Conservation (phyloP, 2,797 vertebrate genomes). For the Oreortyx pictus region DNA sequence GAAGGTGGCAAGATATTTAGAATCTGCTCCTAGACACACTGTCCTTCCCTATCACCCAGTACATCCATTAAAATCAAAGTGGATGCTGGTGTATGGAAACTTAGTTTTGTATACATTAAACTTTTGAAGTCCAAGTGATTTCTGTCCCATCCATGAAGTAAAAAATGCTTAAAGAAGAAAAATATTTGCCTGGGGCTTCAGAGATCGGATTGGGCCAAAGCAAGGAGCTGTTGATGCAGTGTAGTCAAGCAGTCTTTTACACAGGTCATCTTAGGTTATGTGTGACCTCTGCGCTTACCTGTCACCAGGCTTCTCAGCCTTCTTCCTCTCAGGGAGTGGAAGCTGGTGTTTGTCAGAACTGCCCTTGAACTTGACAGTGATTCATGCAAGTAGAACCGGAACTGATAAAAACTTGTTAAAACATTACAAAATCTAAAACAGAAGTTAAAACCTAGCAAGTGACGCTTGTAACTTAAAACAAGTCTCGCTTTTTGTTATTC, state of each 20-base stretch:
- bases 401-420: neutral
- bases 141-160: neutral
- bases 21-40: rapidly evolving
- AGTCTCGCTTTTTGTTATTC: neutral
- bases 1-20: neutral
- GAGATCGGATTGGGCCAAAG: neutral
- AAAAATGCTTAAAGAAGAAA: neutral
- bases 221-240: neutral
- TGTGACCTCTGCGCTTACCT: rapidly evolving
- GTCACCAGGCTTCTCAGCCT: neutral
- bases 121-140: neutral
- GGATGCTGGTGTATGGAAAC: neutral
- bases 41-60: neutral
- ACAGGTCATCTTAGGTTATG: neutral
- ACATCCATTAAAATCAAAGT: neutral
- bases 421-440: neutral
- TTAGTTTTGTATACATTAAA: neutral
- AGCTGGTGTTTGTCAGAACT: neutral
- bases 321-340: neutral
- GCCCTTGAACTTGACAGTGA: neutral
- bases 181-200: neutral
- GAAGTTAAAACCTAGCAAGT: neutral
- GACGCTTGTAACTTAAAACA: neutral
- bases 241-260: neutral
- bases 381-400: neutral